Percentiles rank a stretch among this genome's conserved stretches.
Evolutionary conservation across 2,113 vertebrate species (phyloP).

Genomic region (Dolichallabes microphthalmus): DNA sequence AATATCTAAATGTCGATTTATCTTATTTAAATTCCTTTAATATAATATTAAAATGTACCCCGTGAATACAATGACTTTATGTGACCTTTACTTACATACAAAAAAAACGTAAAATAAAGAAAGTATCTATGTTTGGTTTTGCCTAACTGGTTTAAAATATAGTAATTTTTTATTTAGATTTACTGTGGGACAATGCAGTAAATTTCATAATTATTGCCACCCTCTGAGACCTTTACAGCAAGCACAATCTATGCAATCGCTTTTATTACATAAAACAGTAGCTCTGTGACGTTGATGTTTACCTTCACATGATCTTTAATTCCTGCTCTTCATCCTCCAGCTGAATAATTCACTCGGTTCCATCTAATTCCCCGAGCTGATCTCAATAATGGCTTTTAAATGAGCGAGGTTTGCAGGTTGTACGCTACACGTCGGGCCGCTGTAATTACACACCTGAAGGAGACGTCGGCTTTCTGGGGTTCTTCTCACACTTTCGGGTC

Average conservation of each 20-base stretch:
- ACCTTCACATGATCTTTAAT: neutral
- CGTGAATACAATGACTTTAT: neutral
- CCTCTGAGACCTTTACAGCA: neutral
- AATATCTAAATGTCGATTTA: too few species aligned
- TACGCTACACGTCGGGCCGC: neutral
- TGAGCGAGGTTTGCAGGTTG: neutral
- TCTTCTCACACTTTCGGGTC: slow-evolving; percentile 13
- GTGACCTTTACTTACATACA: neutral
- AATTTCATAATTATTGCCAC: neutral
- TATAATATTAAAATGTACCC: too few species aligned
- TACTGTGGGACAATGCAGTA: neutral
- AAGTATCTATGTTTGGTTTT: neutral
- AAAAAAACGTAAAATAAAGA: neutral
- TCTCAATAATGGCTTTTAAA: slow-evolving; percentile 34
- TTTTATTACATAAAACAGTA: neutral
- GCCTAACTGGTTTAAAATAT: neutral
- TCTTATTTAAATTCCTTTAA: too few species aligned
- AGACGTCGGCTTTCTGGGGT: slow-evolving; percentile 15
- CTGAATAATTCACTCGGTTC: slow-evolving; percentile 8
- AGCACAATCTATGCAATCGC: neutral
- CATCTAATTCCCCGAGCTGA: neutral
- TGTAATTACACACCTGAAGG: slow-evolving; percentile 39
- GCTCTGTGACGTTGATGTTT: neutral
- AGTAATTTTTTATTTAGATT: neutral
- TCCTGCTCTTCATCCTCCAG: slow-evolving; percentile 2